Evolutionary conservation across 1,140 invertebrate genomes (phyloP).

Genomic region (Bombyx mandarina): DNA sequence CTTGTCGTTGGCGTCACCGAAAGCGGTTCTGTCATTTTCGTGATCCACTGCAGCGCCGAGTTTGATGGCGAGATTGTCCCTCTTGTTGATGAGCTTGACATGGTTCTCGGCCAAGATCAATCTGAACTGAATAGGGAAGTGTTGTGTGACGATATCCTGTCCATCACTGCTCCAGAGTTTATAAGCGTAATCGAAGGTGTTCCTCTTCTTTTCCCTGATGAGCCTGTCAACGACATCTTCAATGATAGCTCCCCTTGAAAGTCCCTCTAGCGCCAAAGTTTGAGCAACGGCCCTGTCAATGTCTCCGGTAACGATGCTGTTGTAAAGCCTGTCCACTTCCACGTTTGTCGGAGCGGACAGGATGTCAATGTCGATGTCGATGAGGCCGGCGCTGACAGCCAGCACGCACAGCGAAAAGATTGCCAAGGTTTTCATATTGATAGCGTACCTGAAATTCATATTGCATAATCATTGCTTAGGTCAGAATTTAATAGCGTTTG

Average conservation of each 20-base stretch:
- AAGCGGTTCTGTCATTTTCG: background rate
- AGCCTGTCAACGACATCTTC: background rate
- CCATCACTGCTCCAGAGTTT: background rate
- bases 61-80: slow-evolving; percentile 3
- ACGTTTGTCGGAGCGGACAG: background rate
- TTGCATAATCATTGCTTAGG: no score
- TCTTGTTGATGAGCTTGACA: slow-evolving; percentile 3
- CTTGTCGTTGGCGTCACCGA: background rate
- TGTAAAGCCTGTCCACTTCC: background rate
- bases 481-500: no score
- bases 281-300: background rate
- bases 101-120: background rate
- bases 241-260: background rate
- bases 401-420: no score
- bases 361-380: no score
- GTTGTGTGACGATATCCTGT: background rate
- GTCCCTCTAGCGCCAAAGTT: background rate
- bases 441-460: no score
- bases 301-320: background rate
- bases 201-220: slow-evolving; percentile 2
- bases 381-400: no score
- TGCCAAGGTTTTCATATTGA: no score
- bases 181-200: slow-evolving; percentile 1
- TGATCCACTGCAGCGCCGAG: background rate
- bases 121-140: slow-evolving; percentile 4